Base-by-base conservation (phyloP, 2,113 vertebrate species). In the Megaceryle maxima region DNA sequence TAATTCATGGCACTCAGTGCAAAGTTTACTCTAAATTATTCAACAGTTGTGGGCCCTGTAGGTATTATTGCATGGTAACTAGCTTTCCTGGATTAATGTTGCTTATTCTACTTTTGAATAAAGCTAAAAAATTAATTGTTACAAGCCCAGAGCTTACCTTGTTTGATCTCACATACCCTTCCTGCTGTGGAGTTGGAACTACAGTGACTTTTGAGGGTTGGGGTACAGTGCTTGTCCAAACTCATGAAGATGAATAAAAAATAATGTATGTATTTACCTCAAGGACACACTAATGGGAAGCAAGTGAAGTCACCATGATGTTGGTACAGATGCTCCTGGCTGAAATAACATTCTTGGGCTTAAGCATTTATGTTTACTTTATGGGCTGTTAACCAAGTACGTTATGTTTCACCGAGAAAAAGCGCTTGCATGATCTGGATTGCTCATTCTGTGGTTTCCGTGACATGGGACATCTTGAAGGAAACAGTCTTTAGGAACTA, bases 81-180 rank as follows among this genome's bases (percentile, higher is more conserved):
- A 84, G 62, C 50, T 91, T 94, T 94, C 20, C 88, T 89, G 78
- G 93, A 46, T 87, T 87, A 87, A 89, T 83, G 81, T 87, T 94
- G 75, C 84, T 96, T 95, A 83, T 76, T 89, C 70, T 87, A 56
- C 80, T 92, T 92, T 80, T 76, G 74, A 89, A 94, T 55, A 89
- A 87, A 92, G 41, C 59, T 94, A 44, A 96, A 96, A 96, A 94
- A 91, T 95, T 95, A 83, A 96, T 96, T 83, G 70, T 90, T 96
- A 87, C 92, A 96, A 89, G 88, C 81, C 85, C 94, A 89, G 63
- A 87, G 17, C 44, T 94, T 87, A 63, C 91, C 91, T 94, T 77
- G 59, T 83, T 94, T 96, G 92, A 92, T 94, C 91, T 92, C 66
- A 57, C 25, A 53, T 66, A 43, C 41, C 43, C 17, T 95, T 37